phyloP scores from a whole-genome alignment of 2,113 vertebrate genomes.

The Hippocampus comes region DNA sequence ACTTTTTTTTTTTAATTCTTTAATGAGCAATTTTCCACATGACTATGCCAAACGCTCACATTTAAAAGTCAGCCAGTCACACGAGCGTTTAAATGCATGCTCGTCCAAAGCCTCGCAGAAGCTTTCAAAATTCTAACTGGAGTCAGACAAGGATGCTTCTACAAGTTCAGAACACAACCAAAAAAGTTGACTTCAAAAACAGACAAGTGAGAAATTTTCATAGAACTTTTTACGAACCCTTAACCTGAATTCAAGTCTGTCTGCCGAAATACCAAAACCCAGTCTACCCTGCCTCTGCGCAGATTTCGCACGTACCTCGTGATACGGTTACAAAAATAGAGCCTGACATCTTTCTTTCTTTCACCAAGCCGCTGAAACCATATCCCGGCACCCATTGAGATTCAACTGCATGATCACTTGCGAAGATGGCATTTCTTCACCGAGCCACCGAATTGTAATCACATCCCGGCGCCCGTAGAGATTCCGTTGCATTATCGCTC shows the following conservation, averaged over 20 bases:
- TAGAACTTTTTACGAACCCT: too few species aligned
- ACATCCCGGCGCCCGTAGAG: background rate
- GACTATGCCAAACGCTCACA: background rate
- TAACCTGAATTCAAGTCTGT: too few species aligned
- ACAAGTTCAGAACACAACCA: background rate
- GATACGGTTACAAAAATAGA: too few species aligned
- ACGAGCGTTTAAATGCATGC: background rate
- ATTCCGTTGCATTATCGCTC: background rate
- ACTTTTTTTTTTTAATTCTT: slow-evolving; percentile 13
- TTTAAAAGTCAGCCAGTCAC: background rate
- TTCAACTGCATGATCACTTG: background rate
- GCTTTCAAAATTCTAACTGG: background rate
- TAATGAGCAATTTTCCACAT: slow-evolving; percentile 7
- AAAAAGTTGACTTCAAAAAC: too few species aligned
- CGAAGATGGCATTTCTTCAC: background rate
- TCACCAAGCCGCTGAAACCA: background rate
- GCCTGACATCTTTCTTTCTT: background rate
- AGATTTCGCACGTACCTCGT: too few species aligned
- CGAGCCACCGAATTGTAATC: background rate
- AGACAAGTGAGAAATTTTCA: too few species aligned
- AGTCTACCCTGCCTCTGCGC: too few species aligned
- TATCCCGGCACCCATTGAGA: background rate
- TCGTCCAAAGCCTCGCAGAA: background rate
- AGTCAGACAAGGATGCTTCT: background rate
- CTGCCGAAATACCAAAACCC: too few species aligned